phyloP scores from a whole-genome alignment of 2,888 invertebrate species.

The Apodemia mormo region DNA sequence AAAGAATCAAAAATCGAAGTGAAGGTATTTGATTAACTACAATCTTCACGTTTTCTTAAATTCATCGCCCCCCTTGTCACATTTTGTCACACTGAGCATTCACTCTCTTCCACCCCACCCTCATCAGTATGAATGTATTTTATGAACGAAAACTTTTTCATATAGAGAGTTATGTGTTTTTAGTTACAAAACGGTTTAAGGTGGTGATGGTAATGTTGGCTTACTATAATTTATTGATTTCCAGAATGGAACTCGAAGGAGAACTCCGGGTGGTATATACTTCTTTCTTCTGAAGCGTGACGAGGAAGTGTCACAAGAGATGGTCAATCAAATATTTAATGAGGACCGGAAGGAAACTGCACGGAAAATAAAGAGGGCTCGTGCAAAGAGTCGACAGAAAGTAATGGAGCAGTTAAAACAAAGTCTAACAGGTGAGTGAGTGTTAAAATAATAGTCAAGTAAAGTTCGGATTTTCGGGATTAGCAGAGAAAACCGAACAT shows the following conservation, averaged over 20 bases:
- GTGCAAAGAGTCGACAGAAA: conserved; percentile 81
- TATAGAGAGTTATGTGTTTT: too few relatives aligned
- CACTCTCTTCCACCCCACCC: too few relatives aligned
- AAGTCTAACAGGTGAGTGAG: conserved; percentile 74
- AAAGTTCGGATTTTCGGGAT: not conserved
- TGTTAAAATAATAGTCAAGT: not conserved
- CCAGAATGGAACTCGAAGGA: conserved; percentile 88
- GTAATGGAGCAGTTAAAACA: conserved; percentile 86
- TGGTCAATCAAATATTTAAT: conserved; percentile 85
- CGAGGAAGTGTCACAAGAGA: conserved; percentile 84
- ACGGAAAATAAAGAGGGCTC: conserved; percentile 79
- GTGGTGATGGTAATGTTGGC: too few relatives aligned
- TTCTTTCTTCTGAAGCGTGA: conserved; percentile 90
- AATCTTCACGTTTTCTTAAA: too few relatives aligned
- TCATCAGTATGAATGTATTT: too few relatives aligned
- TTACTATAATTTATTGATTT: conserved; percentile 12
- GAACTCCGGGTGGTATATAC: conserved; percentile 94
- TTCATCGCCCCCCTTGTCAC: too few relatives aligned
- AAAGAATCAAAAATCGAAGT: too few relatives aligned
- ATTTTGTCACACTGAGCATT: too few relatives aligned
- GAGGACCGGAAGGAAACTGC: conserved; percentile 83
- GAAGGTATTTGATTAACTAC: too few relatives aligned
- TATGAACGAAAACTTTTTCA: too few relatives aligned
- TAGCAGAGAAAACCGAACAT: too few relatives aligned
- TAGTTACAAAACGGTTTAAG: too few relatives aligned